phyloP scores from a whole-genome alignment of 2,113 vertebrate genomes.

The Alectura lathami region DNA sequence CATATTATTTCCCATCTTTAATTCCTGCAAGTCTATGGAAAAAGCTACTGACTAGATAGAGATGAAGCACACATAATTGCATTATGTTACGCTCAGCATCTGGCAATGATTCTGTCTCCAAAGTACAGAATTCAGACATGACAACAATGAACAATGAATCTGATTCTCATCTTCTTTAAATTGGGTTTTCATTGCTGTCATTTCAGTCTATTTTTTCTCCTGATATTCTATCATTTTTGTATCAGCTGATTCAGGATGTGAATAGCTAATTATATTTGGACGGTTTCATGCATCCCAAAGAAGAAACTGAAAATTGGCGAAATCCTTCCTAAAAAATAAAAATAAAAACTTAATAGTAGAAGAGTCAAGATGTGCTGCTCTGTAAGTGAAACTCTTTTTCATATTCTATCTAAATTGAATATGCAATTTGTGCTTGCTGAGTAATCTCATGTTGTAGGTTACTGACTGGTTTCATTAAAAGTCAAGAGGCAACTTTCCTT shows the following conservation, averaged over 20 bases:
- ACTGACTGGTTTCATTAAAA: background rate
- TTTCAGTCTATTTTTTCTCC: conserved; percentile 42
- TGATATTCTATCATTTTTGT: conserved; percentile 30
- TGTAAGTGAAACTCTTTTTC: background rate
- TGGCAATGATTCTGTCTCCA: background rate
- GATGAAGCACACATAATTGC: conserved; percentile 19
- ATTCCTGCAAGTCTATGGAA: background rate
- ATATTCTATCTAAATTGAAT: background rate
- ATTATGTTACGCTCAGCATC: conserved; percentile 31
- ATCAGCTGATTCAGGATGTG: conserved; percentile 47
- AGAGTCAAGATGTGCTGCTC: background rate
- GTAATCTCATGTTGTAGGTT: background rate
- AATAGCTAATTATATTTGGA: conserved; percentile 55
- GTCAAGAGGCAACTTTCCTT: background rate
- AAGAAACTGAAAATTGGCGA: background rate
- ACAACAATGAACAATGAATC: conserved; percentile 34
- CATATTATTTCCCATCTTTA: background rate
- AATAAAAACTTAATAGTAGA: background rate
- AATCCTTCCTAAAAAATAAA: background rate
- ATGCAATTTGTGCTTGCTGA: background rate
- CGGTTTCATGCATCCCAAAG: conserved; percentile 7
- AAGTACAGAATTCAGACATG: conserved; percentile 30
- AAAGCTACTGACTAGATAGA: conserved; percentile 10
- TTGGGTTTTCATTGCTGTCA: background rate
- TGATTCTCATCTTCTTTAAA: conserved; percentile 51